Evolutionary conservation across 1,140 invertebrate species (phyloP).

Genomic region (Drosophila burlai): DNA sequence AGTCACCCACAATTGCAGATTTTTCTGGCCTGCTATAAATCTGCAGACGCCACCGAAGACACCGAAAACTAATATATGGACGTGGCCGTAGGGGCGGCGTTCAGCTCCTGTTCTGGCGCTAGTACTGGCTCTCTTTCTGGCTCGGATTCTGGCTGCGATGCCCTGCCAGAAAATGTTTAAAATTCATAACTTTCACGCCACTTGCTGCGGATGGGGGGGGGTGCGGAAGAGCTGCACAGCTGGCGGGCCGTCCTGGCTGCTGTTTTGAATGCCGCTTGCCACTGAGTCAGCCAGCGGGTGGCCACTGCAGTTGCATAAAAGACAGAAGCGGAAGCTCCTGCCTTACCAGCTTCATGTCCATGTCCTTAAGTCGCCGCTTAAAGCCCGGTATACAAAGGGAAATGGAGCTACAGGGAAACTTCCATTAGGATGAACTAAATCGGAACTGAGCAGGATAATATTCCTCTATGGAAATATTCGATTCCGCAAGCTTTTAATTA

Average conservation of each 20-base stretch:
- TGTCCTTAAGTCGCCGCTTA: conserved; percentile 41
- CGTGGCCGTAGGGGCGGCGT: conserved; percentile 59
- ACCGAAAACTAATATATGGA: conserved; percentile 48
- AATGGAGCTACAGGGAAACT: conserved; percentile 24
- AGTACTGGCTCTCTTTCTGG: neutral
- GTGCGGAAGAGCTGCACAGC: conserved; percentile 65
- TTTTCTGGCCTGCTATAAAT: conserved; percentile 65
- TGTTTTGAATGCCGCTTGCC: conserved; percentile 76
- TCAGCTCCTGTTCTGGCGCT: conserved; percentile 23
- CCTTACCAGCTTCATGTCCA: conserved; percentile 56
- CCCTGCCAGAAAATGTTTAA: conserved; percentile 76
- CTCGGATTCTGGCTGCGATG: conserved; percentile 23
- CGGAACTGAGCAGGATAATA: too few species aligned
- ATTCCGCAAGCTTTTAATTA: conserved; percentile 6
- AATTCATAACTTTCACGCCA: conserved; percentile 82
- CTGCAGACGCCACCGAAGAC: conserved; percentile 65
- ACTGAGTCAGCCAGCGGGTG: conserved; percentile 67
- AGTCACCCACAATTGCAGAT: conserved; percentile 55
- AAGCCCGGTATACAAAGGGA: conserved; percentile 28
- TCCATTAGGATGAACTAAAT: neutral
- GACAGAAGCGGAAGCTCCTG: conserved; percentile 74
- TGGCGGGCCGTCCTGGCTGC: conserved; percentile 70
- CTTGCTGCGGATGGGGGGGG: conserved; percentile 45
- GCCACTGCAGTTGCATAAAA: conserved; percentile 82
- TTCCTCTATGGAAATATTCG: neutral